Evolutionary conservation across 2,888 invertebrate genomes (phyloP), one percentile per base, ranked within the genome.

Genomic region (Drosophila parthenogenetica): DNA sequence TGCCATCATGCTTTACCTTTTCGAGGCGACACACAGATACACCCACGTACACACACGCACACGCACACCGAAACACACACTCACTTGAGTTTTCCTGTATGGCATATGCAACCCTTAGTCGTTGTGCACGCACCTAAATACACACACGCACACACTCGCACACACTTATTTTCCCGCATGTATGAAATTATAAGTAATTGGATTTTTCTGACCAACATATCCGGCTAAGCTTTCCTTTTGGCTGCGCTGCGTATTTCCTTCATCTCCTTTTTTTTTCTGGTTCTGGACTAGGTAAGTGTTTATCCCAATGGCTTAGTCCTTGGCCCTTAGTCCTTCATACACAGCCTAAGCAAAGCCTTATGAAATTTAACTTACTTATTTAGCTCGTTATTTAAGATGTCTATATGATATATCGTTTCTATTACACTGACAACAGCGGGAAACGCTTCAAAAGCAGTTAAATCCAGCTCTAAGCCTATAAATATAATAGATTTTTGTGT

Each of bases 161-260:
- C 35, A 43, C 17, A 32, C 14, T 43, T 16, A 42, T 40, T 8
- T 29, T 25, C 57, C 17, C 62, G 39, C 62, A 69, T 60, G 43
- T 64, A 57, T 46, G 62, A 71, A 76, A 73, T 76, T 71, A 76
- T 76, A 76, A 76, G 68, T 68, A 68, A 68, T 73, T 76, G 73
- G 68, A 71, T 76, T 76, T 76, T 73, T 73, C 73, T 76, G 76
- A 73, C 69, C 73, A 73, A 61, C 53, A 50, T 55, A 45, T 69
- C 65, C 65, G 32, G 58, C 62, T 62, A 40, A 35, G 55, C 55
- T 57, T 46, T 57, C 45, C 43, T 55, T 55, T 35, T 29, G 25
- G 37, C 19, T 8, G 17, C 8, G 1, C 29, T 29, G 29, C 29
- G 29, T 8, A 29, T 29, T 29, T 29, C 29, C 29, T 7, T 29